Evolutionary conservation across 1,140 invertebrate species (phyloP), one percentile per base, ranked within the genome.

Genomic region (Drosophila littoralis): DNA sequence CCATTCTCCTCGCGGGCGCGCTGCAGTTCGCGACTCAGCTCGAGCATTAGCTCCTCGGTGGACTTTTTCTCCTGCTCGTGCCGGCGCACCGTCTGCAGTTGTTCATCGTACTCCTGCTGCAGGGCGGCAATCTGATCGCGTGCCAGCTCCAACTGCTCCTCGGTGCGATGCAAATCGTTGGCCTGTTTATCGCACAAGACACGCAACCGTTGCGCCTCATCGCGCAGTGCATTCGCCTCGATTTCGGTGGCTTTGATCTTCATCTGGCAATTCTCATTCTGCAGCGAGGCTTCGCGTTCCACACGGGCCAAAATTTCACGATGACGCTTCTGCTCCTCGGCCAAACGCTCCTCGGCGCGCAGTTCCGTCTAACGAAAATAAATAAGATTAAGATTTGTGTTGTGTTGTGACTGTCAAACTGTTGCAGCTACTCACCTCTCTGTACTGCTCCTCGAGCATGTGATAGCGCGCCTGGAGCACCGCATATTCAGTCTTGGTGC

Each of bases 391-490:
- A 28, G 4, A 28, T 5, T 28, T 28, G 4, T 5, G 22, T 3
- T 22, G 1, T 63, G 22, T 3, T 22, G 1, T 63, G 22, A 15
- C 15, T 67, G 33, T 22, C 28, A 61, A 64, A 63, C 36, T 42
- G n/a, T 38, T 6, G 17, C 0, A 15, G 1, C 0, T 6, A 81
- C 76, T 81, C 43, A 97, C 95, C 93, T 99, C 98, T 81, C 97
- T 94, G 12, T 97, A 94, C 85, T 98, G 97, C 92, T 98, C 98
- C 91, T 99, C 98, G 63, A 98, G 94, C 95, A 97, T 97, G 81
- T 97, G 95, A 77, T 98, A 95, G 84, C 97, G 94, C 2, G 97
- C 96, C 85, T 97, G 96, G 12, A 98, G 93, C 43, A 96, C 96
- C 0, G 96, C 96, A 94, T 98, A 98, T 93, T 98, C 97, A 57